These are phyloP conservation scores for Hydraecia micacea DNA, from an alignment of 2,888 invertebrate genomes.

Conservation along the genomic window DNA sequence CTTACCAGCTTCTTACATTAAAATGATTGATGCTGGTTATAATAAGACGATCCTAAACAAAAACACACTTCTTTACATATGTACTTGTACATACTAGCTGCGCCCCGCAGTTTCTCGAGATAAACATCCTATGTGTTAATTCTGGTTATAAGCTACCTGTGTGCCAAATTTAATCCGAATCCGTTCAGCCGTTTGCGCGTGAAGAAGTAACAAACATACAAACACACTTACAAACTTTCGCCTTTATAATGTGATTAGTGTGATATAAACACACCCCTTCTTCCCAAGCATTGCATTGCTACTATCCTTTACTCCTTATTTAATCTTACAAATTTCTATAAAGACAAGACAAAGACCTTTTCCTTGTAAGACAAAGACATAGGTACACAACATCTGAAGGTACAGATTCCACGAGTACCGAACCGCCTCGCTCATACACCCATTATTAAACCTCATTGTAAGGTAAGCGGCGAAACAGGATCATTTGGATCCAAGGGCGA, in stretches of 20 bases:
- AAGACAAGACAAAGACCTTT: background rate
- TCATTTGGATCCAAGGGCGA: slow-evolving; percentile 61
- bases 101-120: too few relatives aligned
- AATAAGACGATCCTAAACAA: background rate
- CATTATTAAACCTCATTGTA: slow-evolving; percentile 62
- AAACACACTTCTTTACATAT: background rate
- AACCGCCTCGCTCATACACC: slow-evolving; percentile 41
- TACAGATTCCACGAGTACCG: slow-evolving; percentile 39
- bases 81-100: too few relatives aligned
- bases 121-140: too few relatives aligned
- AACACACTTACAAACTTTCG: too few relatives aligned
- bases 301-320: background rate
- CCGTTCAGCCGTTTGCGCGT: too few relatives aligned
- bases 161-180: too few relatives aligned
- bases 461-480: slow-evolving; percentile 63
- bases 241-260: too few relatives aligned
- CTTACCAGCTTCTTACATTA: background rate
- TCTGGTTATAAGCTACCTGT: too few relatives aligned
- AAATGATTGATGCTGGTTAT: background rate
- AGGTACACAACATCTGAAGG: background rate
- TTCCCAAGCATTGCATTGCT: background rate
- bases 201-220: too few relatives aligned
- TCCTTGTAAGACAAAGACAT: background rate
- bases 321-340: background rate
- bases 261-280: too few relatives aligned